phyloP scores from a whole-genome alignment of 2,113 vertebrate genomes.

The Sclerurus mexicanus region DNA sequence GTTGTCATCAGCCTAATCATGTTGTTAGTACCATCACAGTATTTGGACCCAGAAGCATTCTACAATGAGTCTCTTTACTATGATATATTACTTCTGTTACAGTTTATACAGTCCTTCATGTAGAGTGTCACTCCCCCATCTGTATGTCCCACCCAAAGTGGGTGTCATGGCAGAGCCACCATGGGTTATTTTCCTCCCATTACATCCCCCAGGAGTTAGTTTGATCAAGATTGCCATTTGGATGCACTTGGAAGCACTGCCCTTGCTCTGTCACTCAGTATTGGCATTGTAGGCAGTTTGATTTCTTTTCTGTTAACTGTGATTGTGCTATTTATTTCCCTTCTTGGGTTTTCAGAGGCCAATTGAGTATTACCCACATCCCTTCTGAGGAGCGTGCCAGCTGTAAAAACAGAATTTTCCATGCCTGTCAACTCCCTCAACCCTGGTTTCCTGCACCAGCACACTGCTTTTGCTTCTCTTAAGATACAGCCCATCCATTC shows the following conservation, averaged over 20 bases:
- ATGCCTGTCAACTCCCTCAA: background rate
- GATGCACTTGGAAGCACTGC: background rate
- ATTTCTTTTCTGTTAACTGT: background rate
- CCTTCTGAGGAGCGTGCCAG: background rate
- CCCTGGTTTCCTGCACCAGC: background rate
- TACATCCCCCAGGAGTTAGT: background rate
- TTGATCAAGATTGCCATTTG: background rate
- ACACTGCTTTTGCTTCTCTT: background rate
- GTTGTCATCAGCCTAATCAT: background rate
- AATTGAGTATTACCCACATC: background rate
- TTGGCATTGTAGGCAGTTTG: background rate
- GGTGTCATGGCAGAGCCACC: background rate
- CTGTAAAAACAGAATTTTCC: background rate
- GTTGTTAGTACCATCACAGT: background rate
- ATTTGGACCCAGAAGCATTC: background rate
- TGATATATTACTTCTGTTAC: background rate
- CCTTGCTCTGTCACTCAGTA: background rate
- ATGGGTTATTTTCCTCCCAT: background rate
- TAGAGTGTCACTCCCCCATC: background rate
- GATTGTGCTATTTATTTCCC: background rate
- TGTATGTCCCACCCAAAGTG: background rate
- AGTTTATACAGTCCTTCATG: background rate
- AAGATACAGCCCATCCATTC: background rate
- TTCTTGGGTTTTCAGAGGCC: background rate
- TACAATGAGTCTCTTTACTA: background rate